A percentile compares a stretch with the other conserved stretches of the same genome.
phyloP scores from a whole-genome alignment of 2,797 vertebrate genomes.

The Threskiornis aethiopicus region DNA sequence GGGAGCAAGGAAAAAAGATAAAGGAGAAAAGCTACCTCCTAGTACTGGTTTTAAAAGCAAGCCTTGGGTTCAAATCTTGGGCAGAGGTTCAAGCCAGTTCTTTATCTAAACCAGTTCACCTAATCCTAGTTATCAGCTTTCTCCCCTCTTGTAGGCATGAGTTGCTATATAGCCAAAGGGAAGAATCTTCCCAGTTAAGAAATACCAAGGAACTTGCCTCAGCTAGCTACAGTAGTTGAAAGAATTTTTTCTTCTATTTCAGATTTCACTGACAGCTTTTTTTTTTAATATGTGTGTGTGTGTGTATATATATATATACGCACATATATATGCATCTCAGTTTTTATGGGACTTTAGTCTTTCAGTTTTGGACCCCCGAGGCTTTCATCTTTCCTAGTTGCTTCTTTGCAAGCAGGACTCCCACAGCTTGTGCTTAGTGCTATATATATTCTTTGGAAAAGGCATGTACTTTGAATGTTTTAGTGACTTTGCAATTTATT shows the following conservation, averaged over 20 bases:
- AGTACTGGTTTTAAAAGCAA: not conserved
- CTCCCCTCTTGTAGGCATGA: not conserved
- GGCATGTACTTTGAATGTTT: not conserved
- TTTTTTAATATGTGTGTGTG: too few species aligned
- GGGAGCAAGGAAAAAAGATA: not conserved
- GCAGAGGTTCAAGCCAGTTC: conserved; percentile 49
- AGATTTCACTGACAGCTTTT: not conserved
- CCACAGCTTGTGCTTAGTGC: not conserved
- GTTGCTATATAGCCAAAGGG: conserved; percentile 38
- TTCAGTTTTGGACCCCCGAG: not conserved
- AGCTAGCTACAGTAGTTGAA: conserved; percentile 39
- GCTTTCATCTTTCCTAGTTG: not conserved
- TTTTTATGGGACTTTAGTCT: not conserved
- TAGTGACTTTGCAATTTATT: not conserved
- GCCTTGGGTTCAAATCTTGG: conserved; percentile 43
- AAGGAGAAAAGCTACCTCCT: not conserved
- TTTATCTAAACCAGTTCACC: conserved; percentile 29
- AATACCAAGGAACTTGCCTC: conserved; percentile 55
- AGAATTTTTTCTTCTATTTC: conserved; percentile 16
- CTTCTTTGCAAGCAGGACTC: not conserved
- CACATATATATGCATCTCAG: not conserved
- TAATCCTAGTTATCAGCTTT: conserved; percentile 45
- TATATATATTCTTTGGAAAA: not conserved
- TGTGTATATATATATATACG: too few species aligned
- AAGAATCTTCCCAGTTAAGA: conserved; percentile 35